Evolutionary conservation across 2,113 vertebrate genomes (phyloP), one percentile per base, ranked within the genome.

Genomic region (Todiramphus saurophagus): DNA sequence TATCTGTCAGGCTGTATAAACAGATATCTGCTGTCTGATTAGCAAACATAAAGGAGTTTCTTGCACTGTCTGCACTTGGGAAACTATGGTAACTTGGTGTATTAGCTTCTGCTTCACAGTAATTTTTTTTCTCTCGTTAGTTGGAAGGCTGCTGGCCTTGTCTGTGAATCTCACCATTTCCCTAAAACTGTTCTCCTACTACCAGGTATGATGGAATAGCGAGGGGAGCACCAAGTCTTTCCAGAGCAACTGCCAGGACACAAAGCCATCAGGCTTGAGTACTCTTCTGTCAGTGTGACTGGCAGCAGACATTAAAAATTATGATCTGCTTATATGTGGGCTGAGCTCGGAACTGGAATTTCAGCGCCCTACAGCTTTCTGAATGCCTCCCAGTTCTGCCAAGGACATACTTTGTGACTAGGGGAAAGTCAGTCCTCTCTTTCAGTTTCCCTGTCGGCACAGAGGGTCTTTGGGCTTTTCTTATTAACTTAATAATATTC

Each of bases 101-200:
- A 24, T 58, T 76, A 78, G 73, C 25, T 80, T 48, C 33, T 83
- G 59, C 39, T 94, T 69, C 60, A 17, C 55, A 82, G 27, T 6
- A 35, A 17, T 27, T 30, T 23, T 28, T 51, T 24, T 58, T 17
- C 23, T 76, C 60, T 88, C 35, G 77, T 5, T 76, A 95, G 94
- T 12, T 86, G 95, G 93, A 48, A 87, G 94, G 24, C 81, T 97
- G 51, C 24, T 98, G 64, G 94, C 69, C 55, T 77, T 96, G 48
- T 94, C 85, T 83, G 84, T 89, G 62, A 87, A 77, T 83, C 89
- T 82, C 23, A 70, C 89, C 63, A 67, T 90, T 31, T 75, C 87
- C 37, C 94, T 97, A 69, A 97, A 97, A 48, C 85, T 97, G 20
- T 93, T 97, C 70, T 97, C 70, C 18, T 96, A 78, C 72, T 94